Percentiles rank a stretch among this genome's conserved stretches.
phyloP scores from a whole-genome alignment of 2,888 invertebrate genomes.

The Blomia tropicalis region DNA sequence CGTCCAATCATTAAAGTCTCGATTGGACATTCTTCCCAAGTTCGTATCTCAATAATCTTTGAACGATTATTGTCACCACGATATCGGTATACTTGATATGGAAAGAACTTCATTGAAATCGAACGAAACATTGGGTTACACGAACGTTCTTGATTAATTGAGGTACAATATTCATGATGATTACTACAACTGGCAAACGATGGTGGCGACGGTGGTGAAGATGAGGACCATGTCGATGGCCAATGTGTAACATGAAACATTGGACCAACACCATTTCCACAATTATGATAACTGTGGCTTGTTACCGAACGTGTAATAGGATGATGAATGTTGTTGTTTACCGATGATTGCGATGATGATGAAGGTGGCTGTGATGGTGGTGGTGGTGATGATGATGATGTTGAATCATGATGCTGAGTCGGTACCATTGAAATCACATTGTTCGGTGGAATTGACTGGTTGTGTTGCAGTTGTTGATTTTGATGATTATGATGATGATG shows the following conservation, averaged over 20 bases:
- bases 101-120: background rate
- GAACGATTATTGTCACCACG: background rate
- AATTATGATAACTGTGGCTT: constrained; percentile 5
- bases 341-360: background rate
- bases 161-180: too few relatives aligned
- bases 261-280: background rate
- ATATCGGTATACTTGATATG: background rate
- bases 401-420: too few relatives aligned
- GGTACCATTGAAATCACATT: background rate
- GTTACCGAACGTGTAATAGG: background rate
- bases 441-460: background rate
- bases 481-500: background rate
- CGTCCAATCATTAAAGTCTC: constrained; percentile 49
- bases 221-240: background rate
- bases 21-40: constrained; percentile 49
- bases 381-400: background rate
- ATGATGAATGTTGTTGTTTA: too few relatives aligned
- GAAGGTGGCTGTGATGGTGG: background rate
- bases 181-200: background rate
- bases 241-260: too few relatives aligned
- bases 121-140: background rate
- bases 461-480: background rate
- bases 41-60: constrained; percentile 14
- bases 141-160: background rate
- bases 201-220: background rate